Conservation (phyloP, 2,888 invertebrate genomes). For the Sarcophaga variegata region DNA sequence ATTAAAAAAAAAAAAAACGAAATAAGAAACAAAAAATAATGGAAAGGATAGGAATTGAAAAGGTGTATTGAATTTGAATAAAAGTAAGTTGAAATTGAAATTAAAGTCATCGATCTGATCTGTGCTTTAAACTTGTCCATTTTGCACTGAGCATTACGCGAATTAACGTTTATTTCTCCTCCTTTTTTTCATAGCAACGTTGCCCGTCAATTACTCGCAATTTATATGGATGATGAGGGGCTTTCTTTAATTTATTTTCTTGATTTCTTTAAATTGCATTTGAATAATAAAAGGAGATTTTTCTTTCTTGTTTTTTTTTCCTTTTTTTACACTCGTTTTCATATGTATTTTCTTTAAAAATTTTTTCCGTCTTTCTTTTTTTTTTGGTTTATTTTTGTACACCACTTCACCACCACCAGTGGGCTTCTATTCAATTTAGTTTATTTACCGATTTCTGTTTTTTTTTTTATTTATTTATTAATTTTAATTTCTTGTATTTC, state of each 20-base stretch:
- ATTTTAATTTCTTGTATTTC: conserved; percentile 5
- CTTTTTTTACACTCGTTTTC: conserved; percentile 2
- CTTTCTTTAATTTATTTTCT: conserved; percentile 67
- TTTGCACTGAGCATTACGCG: not conserved
- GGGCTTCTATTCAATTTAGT: conserved; percentile 60
- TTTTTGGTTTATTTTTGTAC: conserved; percentile 33
- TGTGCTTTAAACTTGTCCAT: not conserved
- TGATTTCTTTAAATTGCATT: conserved; percentile 65
- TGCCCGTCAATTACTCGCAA: conserved; percentile 54
- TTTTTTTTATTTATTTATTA: conserved; percentile 37
- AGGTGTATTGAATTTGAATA: no score
- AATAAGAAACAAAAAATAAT: not conserved
- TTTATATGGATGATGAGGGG: conserved; percentile 28
- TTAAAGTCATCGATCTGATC: not conserved
- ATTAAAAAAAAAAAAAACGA: no score
- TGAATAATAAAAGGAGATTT: conserved; percentile 39
- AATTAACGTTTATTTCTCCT: not conserved
- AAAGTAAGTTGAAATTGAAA: no score
- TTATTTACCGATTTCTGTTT: conserved; percentile 42
- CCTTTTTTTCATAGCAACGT: conserved; percentile 15
- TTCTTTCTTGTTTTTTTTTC: conserved; percentile 32
- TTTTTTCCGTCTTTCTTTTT: conserved; percentile 36
- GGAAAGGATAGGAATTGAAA: not conserved
- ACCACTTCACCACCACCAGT: conserved; percentile 40
- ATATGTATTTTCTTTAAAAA: conserved; percentile 15